Conservation (phyloP, 2,888 invertebrate genomes). For the Tetragnatha montana region DNA sequence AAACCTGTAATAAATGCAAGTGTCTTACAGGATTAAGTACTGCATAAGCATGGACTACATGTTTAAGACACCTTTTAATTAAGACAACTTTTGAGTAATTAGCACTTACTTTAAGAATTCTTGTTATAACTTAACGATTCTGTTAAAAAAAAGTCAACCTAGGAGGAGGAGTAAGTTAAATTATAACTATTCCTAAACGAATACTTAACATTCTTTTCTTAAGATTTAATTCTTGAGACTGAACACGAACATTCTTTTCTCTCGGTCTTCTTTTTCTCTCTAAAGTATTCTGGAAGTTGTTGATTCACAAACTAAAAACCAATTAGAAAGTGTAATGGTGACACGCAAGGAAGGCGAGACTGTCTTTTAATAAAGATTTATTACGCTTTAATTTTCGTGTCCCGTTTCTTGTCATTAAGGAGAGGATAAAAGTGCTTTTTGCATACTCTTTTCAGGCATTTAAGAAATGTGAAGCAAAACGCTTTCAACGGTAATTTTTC, state of each 20-base stretch:
- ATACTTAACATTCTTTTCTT: conserved; percentile 4
- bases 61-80: background rate
- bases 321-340: conserved; percentile 30
- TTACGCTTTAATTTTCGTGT: conserved; percentile 27
- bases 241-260: background rate
- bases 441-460: too few relatives aligned
- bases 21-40: too few relatives aligned
- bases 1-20: too few relatives aligned
- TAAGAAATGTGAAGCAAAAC: too few relatives aligned
- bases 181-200: conserved; percentile 6
- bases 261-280: background rate
- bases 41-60: too few relatives aligned
- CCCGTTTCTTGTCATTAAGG: background rate
- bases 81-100: background rate
- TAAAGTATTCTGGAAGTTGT: conserved; percentile 9
- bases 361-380: conserved; percentile 43
- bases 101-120: background rate
- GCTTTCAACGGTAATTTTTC: too few relatives aligned
- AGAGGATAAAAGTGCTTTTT: background rate
- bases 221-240: conserved; percentile 9
- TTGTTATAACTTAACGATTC: background rate
- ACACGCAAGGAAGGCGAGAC: background rate
- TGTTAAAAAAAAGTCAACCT: background rate
- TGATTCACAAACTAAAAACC: conserved; percentile 28
- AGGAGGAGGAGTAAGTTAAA: background rate